Conservation (phyloP, 2,888 invertebrate genomes). For the Diarsia brunnea region DNA sequence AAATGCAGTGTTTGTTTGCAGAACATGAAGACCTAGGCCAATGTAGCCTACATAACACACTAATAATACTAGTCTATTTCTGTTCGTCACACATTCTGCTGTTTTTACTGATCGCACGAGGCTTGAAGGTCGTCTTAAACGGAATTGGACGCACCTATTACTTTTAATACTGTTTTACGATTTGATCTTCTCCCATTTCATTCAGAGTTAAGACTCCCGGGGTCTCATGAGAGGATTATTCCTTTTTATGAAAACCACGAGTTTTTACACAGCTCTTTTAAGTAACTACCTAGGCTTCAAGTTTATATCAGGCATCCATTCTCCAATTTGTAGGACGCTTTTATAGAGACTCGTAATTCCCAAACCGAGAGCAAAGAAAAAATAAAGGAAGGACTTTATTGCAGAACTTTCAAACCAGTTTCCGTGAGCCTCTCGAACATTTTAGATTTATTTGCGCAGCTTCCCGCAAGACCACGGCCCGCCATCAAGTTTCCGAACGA, state of each 20-base stretch:
- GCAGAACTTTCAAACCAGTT: conserved; percentile 54
- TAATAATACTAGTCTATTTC: conserved; percentile 52
- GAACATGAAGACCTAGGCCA: conserved; percentile 53
- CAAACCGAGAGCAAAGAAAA: conserved; percentile 32
- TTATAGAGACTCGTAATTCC: conserved; percentile 8
- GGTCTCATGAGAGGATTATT: background rate
- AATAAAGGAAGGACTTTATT: conserved; percentile 37
- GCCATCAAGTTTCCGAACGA: conserved; percentile 44
- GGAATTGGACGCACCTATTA: conserved; percentile 46
- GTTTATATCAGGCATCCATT: conserved; percentile 15
- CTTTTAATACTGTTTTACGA: conserved; percentile 35
- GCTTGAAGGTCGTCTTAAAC: conserved; percentile 53
- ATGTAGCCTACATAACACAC: conserved; percentile 46
- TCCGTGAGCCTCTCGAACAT: conserved; percentile 26
- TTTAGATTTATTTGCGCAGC: conserved; percentile 46
- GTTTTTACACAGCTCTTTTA: background rate
- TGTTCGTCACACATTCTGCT: conserved; percentile 41
- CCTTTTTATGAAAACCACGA: background rate
- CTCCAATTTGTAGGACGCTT: conserved; percentile 19
- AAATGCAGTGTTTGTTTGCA: background rate
- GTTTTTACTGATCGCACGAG: conserved; percentile 44
- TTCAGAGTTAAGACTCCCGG: background rate
- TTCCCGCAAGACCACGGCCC: conserved; percentile 12
- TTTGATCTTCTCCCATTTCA: conserved; percentile 13
- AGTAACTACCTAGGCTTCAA: background rate